A percentile compares a stretch with the other conserved stretches of the same genome.
Conservation (phyloP, 2,888 invertebrate genomes). For the Habrosyne pyritoides region DNA sequence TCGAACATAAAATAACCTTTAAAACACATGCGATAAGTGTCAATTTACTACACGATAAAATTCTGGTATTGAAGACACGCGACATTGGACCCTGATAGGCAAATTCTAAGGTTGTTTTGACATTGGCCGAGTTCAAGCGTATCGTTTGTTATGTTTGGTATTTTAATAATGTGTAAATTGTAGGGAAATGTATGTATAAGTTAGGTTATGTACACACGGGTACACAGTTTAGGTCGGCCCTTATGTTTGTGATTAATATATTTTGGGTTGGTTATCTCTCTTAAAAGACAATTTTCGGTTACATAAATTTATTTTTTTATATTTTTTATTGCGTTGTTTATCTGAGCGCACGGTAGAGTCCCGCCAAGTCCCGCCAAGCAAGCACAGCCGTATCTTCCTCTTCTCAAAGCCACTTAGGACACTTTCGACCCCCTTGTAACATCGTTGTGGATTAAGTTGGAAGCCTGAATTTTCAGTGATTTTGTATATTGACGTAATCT, state of each 20-base stretch:
- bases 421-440: too few relatives aligned
- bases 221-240: background rate
- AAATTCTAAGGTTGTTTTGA: background rate
- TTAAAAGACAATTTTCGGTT: too few relatives aligned
- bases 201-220: background rate
- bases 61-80: background rate
- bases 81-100: background rate
- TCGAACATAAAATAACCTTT: background rate
- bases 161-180: slow-evolving; percentile 46
- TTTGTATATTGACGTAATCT: background rate
- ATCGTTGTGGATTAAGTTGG: too few relatives aligned
- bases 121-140: background rate
- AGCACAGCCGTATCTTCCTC: too few relatives aligned
- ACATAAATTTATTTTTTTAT: too few relatives aligned
- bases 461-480: too few relatives aligned
- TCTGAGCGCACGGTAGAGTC: too few relatives aligned
- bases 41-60: background rate
- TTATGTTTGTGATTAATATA: background rate
- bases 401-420: too few relatives aligned
- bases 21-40: background rate
- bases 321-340: too few relatives aligned
- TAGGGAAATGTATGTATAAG: slow-evolving; percentile 29
- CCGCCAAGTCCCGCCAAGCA: too few relatives aligned
- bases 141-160: slow-evolving; percentile 28
- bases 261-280: too few relatives aligned